Percentiles rank a stretch among this genome's conserved stretches.
Evolutionary conservation across 2,797 vertebrate genomes (phyloP).

Genomic region (Capromys pilorides): DNA sequence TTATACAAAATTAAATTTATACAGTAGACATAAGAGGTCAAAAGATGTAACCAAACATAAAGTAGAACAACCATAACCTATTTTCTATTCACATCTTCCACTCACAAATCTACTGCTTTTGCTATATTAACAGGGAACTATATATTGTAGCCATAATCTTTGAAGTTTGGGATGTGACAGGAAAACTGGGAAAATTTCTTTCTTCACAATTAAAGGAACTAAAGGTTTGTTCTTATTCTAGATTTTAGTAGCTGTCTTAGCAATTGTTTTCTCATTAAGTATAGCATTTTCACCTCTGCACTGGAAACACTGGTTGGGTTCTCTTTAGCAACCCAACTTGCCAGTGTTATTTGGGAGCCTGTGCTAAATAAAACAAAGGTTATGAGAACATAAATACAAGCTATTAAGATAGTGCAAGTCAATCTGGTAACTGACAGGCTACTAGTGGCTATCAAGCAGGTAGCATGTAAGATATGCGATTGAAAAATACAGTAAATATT

Average conservation of each 20-base stretch:
- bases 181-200: not conserved
- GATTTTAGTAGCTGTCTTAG: not conserved
- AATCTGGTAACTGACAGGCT: too few relatives aligned
- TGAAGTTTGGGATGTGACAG: not conserved
- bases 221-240: not conserved
- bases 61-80: not conserved
- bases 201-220: not conserved
- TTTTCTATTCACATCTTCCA: not conserved
- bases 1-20: not conserved
- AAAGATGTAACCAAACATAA: too few relatives aligned
- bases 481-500: not conserved
- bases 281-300: not conserved
- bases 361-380: not conserved
- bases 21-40: not conserved
- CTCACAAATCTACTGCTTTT: not conserved
- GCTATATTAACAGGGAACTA: not conserved
- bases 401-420: not conserved
- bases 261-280: not conserved
- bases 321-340: not conserved
- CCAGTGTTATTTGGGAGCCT: not conserved
- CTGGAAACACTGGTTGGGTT: not conserved
- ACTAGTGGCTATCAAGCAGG: not conserved
- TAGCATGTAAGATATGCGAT: not conserved
- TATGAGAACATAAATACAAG: not conserved
- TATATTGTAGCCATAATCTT: too few relatives aligned